phyloP scores from a whole-genome alignment of 2,797 vertebrate genomes.

The Phalanger gymnotis region DNA sequence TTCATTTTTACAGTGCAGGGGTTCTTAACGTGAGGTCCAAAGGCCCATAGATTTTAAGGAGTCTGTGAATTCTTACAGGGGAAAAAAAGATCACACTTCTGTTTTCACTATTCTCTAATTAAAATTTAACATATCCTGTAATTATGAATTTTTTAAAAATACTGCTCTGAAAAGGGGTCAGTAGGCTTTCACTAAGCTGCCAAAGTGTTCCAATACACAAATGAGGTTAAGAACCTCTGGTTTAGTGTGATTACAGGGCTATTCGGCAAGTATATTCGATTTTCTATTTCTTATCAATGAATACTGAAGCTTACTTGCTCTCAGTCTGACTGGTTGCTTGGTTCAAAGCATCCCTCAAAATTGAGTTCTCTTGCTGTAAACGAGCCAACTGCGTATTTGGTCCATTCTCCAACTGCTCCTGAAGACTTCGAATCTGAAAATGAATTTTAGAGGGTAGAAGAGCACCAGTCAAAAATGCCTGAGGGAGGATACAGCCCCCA shows the following conservation, averaged over 20 bases:
- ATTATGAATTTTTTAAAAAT: neutral
- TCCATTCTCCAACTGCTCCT: constrained; percentile 96
- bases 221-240: neutral
- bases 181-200: neutral
- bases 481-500: neutral
- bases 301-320: constrained; percentile 92
- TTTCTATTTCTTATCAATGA: neutral
- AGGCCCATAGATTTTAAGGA: neutral
- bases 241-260: neutral
- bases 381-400: constrained; percentile 95
- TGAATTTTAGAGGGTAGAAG: constrained; percentile 25
- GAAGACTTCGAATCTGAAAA: constrained; percentile 89
- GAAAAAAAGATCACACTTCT: neutral
- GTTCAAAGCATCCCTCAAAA: constrained; percentile 96
- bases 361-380: constrained; percentile 97
- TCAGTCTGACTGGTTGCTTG: constrained; percentile 97
- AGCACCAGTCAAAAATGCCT: neutral
- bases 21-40: neutral
- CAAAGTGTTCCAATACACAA: neutral
- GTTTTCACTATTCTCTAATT: neutral
- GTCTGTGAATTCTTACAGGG: neutral
- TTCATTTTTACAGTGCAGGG: neutral
- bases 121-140: neutral
- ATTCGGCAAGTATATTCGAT: neutral
- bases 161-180: neutral